Evolutionary conservation across 2,797 vertebrate species (phyloP), one percentile per base, ranked within the genome.

Genomic region (Thunnus albacares): DNA sequence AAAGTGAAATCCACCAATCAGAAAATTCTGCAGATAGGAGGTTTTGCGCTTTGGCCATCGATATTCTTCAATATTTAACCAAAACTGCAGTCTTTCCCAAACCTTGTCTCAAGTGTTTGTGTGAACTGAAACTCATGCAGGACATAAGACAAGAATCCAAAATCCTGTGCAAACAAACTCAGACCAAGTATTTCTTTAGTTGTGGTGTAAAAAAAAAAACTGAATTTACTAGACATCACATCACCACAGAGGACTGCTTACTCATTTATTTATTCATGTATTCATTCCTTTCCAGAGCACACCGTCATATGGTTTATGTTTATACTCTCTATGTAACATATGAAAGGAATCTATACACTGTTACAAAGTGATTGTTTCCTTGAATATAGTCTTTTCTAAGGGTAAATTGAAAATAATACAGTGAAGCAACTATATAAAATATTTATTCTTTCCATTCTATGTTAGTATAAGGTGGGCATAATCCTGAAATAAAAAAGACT

Each of bases 241-340:
- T 52, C 55, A 43, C 41, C 14, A 24, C 63, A 18, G 63, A 66
- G 57, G 56, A 64, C 59, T 82, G 47, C 63, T 87, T 84, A 55
- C 74, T 71, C 64, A 85, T 84, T 70, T 56, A 89, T 89, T 63
- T 88, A 92, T 92, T 90, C 82, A 92, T 90, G 17, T 79, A 86
- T 90, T 87, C 84, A 56, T 71, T 65, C 38, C 20, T 60, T 82
- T 81, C 74, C 71, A 75, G 53, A 38, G 81, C 85, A 38, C 11
- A 80, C 71, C 65, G 60, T 85, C 77, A 51, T 63, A 66, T 79
- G 65, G 20, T 77, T 81, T 79, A 65, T 79, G 69, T 80, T 85
- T 73, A 71, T 61, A 59, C 63, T 72, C 75, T 75, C 55, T 38
- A 7, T 68, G 49, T 66, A 63, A 79, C 75, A 66, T 28, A 63